Percentiles rank a stretch among this genome's conserved stretches.
Evolutionary conservation across 2,888 invertebrate genomes (phyloP).

Genomic region (Cosmia trapezina): DNA sequence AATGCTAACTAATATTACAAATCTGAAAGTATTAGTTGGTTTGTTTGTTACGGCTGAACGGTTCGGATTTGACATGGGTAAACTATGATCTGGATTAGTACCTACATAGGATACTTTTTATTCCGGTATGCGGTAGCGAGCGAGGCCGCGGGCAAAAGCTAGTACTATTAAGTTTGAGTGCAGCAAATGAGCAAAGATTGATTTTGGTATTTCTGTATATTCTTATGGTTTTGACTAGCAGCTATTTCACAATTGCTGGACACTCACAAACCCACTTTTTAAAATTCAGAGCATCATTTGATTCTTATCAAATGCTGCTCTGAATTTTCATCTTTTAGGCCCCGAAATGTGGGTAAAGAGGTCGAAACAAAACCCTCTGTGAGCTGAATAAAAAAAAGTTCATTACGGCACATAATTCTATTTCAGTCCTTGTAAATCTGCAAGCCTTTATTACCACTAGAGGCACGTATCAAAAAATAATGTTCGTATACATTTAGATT

Average conservation of each 20-base stretch:
- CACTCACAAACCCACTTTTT: not conserved
- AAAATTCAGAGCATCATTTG: conserved; percentile 12
- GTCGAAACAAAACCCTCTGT: conserved; percentile 12
- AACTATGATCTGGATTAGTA: too few relatives aligned
- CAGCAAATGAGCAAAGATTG: not conserved
- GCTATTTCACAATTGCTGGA: not conserved
- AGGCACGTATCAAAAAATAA: conserved; percentile 70
- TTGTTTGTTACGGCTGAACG: too few relatives aligned
- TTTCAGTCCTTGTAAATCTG: conserved; percentile 48
- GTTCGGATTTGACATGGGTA: too few relatives aligned
- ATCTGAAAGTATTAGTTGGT: too few relatives aligned
- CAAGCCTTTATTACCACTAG: conserved; percentile 53
- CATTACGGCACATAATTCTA: conserved; percentile 42
- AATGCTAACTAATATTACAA: not conserved
- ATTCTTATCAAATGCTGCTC: not conserved
- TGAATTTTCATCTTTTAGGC: too few relatives aligned
- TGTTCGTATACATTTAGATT: conserved; percentile 70
- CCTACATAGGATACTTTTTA: too few relatives aligned
- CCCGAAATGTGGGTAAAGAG: not conserved
- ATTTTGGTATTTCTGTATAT: not conserved
- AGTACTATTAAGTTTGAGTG: not conserved
- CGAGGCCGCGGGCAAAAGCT: too few relatives aligned
- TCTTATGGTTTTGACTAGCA: not conserved
- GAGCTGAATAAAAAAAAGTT: conserved; percentile 34
- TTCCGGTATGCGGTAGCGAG: too few relatives aligned